Evolutionary conservation across 2,113 vertebrate genomes (phyloP), one percentile per base, ranked within the genome.

Genomic region (Isurus oxyrinchus): DNA sequence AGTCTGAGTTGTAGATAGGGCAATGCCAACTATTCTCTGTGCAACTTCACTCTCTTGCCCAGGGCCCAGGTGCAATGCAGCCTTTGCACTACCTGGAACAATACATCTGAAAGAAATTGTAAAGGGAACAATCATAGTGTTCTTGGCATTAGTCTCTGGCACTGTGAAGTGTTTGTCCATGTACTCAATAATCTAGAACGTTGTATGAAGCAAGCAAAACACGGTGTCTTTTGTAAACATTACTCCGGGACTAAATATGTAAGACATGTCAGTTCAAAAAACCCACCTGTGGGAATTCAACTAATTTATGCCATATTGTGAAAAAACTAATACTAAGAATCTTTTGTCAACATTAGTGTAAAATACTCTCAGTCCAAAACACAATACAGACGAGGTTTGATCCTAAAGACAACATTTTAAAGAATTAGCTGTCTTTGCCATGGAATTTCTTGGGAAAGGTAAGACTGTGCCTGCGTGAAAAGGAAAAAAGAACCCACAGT

Each of bases 401-500:
- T 98, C 98, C 98, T 96, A 91, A 97, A 97, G 97, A 97, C 97
- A 97, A 96, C 97, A 97, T 97, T 97, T 98, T 97, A 97, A 98
- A 97, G 97, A 96, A 97, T 97, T 97, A 97, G 94, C 94, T 11
- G 94, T 95, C 94, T 95, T 76, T 72, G 94, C 72, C 40, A 49
- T 72, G 94, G 94, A 95, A 95, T 95, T 72, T 95, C 66, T 95
- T 67, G 66, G 97, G 97, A 97, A 97, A 95, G 94, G 97, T 98
- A 98, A 98, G 98, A 97, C 96, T 97, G 96, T 72, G 96, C 97
- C 97, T 97, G 96, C 97, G 97, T 97, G 97, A 97, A 98, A 98
- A 95, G 96, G 25, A 96, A 35, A 27, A 96, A 63, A 96, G 94
- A 96, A 44, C 76, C 94, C 94, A 95, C 67, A 95, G 94, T 95